Conservation (phyloP, 1,140 invertebrate genomes). For the Dysdera silvatica region DNA sequence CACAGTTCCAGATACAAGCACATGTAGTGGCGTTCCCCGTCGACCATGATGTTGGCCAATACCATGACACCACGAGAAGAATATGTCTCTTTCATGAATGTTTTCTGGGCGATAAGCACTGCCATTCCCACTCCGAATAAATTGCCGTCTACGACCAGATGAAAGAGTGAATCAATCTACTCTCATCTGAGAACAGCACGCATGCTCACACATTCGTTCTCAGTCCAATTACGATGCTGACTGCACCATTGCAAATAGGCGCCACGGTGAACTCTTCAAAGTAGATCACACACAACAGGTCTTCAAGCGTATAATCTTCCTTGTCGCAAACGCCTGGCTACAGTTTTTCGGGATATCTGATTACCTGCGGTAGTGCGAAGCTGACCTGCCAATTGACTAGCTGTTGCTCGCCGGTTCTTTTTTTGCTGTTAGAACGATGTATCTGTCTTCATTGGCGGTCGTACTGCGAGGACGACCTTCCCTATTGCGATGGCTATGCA, state of each 20-base stretch:
- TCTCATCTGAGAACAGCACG: not conserved
- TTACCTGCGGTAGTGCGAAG: not conserved
- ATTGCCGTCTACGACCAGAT: not conserved
- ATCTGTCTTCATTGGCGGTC: slow-evolving; percentile 2
- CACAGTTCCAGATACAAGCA: not conserved
- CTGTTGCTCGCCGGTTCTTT: not conserved
- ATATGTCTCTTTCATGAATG: not conserved
- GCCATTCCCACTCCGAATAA: not conserved
- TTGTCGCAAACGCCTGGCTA: not conserved
- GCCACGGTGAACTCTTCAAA: not conserved
- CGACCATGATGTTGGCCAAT: not conserved
- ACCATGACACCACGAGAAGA: not conserved
- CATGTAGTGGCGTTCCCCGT: not conserved
- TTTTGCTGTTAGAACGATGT: slow-evolving; percentile 6
- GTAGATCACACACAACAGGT: slow-evolving; percentile 3
- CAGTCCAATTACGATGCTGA: not conserved
- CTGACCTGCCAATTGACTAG: not conserved
- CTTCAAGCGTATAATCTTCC: not conserved
- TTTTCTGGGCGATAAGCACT: not conserved
- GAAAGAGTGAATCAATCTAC: slow-evolving; percentile 1
- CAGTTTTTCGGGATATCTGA: not conserved
- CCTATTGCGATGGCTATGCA: not conserved
- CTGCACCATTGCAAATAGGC: not conserved
- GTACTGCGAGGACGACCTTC: not conserved
- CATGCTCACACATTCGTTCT: not conserved